Evolutionary conservation across 2,888 invertebrate species (phyloP).

Genomic region (Tetranychus truncatus): DNA sequence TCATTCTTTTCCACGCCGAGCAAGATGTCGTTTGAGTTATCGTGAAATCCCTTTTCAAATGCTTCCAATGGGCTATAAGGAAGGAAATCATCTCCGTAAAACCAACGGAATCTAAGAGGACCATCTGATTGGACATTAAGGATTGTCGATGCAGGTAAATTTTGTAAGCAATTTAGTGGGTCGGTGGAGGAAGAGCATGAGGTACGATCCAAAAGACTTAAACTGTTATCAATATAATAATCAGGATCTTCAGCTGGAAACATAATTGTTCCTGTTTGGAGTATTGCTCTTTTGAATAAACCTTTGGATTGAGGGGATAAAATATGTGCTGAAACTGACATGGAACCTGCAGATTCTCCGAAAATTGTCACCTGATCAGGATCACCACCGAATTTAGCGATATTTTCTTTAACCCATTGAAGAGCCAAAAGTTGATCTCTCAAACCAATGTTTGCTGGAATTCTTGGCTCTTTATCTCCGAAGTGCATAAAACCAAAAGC

Average conservation of each 20-base stretch:
- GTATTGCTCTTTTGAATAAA: slow-evolving; percentile 26
- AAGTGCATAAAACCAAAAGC: slow-evolving; percentile 32
- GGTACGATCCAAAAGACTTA: background rate
- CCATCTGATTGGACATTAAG: background rate
- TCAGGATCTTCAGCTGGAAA: background rate
- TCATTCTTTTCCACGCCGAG: background rate
- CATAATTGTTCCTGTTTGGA: slow-evolving; percentile 18
- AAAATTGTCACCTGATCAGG: slow-evolving; percentile 34
- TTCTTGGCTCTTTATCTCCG: slow-evolving; percentile 25
- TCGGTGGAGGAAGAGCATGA: background rate
- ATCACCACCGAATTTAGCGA: slow-evolving; percentile 23
- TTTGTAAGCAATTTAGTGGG: background rate
- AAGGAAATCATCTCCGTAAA: background rate
- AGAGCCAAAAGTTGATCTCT: slow-evolving; percentile 37
- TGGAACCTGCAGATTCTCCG: slow-evolving; percentile 38
- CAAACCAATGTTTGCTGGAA: slow-evolving; percentile 36
- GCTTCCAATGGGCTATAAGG: background rate
- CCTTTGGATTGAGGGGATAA: slow-evolving; percentile 13
- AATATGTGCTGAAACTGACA: slow-evolving; percentile 33
- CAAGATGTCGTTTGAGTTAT: background rate
- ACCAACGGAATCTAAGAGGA: background rate
- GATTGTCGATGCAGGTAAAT: background rate
- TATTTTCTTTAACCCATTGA: slow-evolving; percentile 27
- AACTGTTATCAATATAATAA: background rate
- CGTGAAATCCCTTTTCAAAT: background rate